Evolutionary conservation across 2,888 invertebrate genomes (phyloP).

Genomic region (Agrilus biguttatus): DNA sequence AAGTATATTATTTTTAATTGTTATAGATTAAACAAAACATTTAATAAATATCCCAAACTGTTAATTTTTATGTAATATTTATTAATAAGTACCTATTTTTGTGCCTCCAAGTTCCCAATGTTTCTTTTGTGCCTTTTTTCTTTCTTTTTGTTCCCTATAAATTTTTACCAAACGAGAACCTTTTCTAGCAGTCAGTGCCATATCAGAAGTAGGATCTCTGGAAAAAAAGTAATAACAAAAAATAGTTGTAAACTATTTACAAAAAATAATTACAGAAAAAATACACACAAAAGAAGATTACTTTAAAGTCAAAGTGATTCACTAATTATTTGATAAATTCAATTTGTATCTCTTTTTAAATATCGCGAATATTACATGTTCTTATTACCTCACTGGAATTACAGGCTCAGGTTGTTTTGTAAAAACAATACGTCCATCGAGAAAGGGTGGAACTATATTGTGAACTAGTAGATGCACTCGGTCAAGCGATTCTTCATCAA

Average conservation of each 20-base stretch:
- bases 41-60: no score
- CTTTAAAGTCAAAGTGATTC: no score
- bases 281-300: no score
- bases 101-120: conserved; percentile 99
- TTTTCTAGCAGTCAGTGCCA: conserved; percentile 91
- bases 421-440: conserved; percentile 97
- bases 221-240: conserved; percentile 7
- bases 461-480: conserved; percentile 92
- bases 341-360: no score
- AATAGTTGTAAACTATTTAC: no score
- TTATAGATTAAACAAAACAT: no score
- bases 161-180: conserved; percentile 82
- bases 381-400: conserved; percentile 64
- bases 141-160: conserved; percentile 90
- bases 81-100: conserved; percentile 66
- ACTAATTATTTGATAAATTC: no score
- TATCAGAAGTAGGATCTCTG: conserved; percentile 90
- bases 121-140: conserved; percentile 93
- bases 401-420: conserved; percentile 98
- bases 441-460: conserved; percentile 96
- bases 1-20: no score
- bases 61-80: neutral
- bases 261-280: no score
- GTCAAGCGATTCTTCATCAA: conserved; percentile 90
- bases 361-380: neutral